Conservation (phyloP, 2,113 vertebrate species). For the Raja brachyura region DNA sequence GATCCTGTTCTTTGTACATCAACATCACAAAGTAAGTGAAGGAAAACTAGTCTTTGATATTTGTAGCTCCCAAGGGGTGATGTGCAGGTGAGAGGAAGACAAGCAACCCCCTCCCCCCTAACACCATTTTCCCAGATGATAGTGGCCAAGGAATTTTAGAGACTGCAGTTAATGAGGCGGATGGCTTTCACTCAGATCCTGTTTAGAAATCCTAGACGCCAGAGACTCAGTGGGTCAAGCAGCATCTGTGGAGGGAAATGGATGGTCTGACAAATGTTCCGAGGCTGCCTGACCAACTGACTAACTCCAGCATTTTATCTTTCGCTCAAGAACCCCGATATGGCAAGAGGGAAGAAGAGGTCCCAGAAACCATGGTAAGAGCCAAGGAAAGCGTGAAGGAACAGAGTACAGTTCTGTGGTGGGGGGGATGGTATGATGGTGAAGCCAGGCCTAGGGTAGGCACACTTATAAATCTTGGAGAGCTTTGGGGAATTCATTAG, state of each 20-base stretch:
- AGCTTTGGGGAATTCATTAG: too few species aligned
- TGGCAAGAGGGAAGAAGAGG: not conserved
- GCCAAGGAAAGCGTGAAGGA: not conserved
- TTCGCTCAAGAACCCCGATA: not conserved
- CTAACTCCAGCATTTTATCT: too few species aligned
- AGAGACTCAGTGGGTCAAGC: too few species aligned
- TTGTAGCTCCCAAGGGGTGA: not conserved
- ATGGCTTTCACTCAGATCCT: not conserved
- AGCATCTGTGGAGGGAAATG: too few species aligned
- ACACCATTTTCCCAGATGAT: not conserved
- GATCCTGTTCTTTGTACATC: conserved; percentile 22
- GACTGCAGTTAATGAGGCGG: not conserved
- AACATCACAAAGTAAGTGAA: not conserved
- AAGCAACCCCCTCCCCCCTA: not conserved
- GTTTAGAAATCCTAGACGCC: not conserved
- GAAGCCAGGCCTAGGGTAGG: not conserved
- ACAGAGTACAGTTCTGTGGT: not conserved
- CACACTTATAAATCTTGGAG: not conserved
- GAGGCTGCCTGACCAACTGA: too few species aligned
- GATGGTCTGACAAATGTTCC: too few species aligned
- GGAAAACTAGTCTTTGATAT: not conserved
- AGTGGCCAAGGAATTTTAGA: not conserved
- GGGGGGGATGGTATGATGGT: not conserved
- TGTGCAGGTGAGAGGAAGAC: not conserved
- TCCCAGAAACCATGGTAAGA: not conserved